Base-by-base conservation (phyloP, 2,888 invertebrate species). In the Andrena bucephala region DNA sequence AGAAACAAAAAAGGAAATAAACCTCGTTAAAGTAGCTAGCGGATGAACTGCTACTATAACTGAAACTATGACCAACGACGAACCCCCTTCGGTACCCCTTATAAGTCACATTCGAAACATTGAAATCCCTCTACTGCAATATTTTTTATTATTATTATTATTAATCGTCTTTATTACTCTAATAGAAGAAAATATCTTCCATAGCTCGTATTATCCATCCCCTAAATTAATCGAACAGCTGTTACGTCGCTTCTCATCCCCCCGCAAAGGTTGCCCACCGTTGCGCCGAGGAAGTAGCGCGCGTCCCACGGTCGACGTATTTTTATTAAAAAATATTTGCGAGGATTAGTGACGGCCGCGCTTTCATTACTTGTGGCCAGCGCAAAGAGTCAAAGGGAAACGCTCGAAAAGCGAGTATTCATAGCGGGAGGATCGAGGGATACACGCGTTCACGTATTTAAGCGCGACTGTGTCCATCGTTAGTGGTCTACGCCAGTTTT, bases 251-350 rank as follows among this genome's bases (percentile, higher is more conserved):
- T 72, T 81, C 72, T 80, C 68, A 81, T 72, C 80, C 72, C 66
- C 54, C 36, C 27, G 72, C 50, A 50, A 67, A 69, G 36, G 52
- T 71, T 52, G 79, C 27, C 59, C 52, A 10, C n/a, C 10, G 36
- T n/a, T 27, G 27, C 42, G 36, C 24, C 24, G n/a, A 57, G 67
- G 20, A 80, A 67, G 79, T 70, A 65, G 80, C 79, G 65, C 80
- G 80, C 63, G 42, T 6, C 27, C 50, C 59, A 48, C 69, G 81
- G 52, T 81, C 70, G 62, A n/a, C 82, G 75, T 66, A 82, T 85
- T 85, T 83, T 85, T 83, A 86, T 86, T 85, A 85, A 85, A 85
- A 85, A 86, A 85, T 86, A 86, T 86, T 86, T 86, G 72, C 83
- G 69, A 65, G 85, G 83, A 86, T 86, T 85, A 86, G 85, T 73